A percentile compares a stretch with the other conserved stretches of the same genome.
Conservation (phyloP, 53 echinoderm and acorn worm species). For the Holothuria leucospilota region DNA sequence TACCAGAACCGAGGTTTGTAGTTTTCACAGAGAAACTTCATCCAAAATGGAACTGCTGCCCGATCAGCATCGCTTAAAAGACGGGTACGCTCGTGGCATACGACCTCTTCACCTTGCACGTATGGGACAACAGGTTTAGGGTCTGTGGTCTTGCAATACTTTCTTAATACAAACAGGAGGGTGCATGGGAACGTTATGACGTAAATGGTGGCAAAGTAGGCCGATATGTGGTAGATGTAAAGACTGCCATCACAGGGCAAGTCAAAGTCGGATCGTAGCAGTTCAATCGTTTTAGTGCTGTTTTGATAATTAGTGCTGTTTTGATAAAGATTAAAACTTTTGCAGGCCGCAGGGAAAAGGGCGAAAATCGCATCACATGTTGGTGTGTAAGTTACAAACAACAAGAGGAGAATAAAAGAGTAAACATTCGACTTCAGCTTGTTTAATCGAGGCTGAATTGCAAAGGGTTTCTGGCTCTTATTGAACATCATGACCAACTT, state of each 20-base stretch:
- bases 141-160: not conserved
- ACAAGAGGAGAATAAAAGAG: not conserved
- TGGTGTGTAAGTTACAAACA: slow-evolving; percentile 30
- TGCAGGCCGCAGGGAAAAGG: not conserved
- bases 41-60: not conserved
- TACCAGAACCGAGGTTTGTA: slow-evolving; percentile 6
- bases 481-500: too few species aligned
- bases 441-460: not conserved
- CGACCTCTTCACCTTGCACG: not conserved
- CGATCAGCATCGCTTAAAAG: not conserved
- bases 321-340: not conserved
- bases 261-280: slow-evolving; percentile 13
- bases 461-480: too few species aligned
- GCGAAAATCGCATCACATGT: slow-evolving; percentile 23
- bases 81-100: too few species aligned
- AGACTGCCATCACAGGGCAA: not conserved
- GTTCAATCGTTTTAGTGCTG: not conserved
- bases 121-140: not conserved
- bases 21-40: slow-evolving; percentile 13
- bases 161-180: not conserved
- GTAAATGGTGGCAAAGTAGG: not conserved
- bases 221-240: not conserved
- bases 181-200: not conserved
- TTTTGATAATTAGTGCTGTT: not conserved
- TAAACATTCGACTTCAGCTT: not conserved